Evolutionary conservation across 2,888 invertebrate genomes (phyloP).

Genomic region (Mongoloraphidia duomilia): DNA sequence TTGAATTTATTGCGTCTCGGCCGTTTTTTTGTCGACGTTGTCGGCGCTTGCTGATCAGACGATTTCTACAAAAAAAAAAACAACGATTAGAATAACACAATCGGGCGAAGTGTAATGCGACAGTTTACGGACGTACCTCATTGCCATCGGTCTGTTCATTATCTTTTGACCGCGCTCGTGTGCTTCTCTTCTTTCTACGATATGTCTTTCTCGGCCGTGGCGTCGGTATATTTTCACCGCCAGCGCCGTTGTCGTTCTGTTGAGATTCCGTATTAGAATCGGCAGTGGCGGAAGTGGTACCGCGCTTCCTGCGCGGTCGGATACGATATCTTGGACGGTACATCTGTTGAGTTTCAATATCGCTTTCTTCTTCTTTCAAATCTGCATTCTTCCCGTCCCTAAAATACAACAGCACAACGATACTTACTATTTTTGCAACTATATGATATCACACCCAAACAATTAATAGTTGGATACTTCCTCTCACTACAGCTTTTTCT

Average conservation of each 20-base stretch:
- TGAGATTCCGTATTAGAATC: conserved; percentile 1
- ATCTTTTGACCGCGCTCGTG: neutral
- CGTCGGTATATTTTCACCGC: neutral
- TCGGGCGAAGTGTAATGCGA: too few species aligned
- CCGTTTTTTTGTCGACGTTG: conserved; percentile 20
- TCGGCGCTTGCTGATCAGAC: too few species aligned
- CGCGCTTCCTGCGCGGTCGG: conserved; percentile 5
- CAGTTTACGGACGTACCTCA: too few species aligned
- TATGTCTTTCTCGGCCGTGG: conserved; percentile 1
- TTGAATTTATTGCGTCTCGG: conserved; percentile 1
- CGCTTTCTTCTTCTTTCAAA: conserved; percentile 55
- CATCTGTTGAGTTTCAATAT: conserved; percentile 40
- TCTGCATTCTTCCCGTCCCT: conserved; percentile 45
- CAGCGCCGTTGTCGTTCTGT: conserved; percentile 6
- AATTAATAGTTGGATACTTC: too few species aligned
- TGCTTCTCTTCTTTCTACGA: conserved; percentile 3
- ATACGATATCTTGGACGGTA: conserved; percentile 27
- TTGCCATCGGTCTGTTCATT: too few species aligned
- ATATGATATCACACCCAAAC: too few species aligned
- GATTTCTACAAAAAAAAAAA: too few species aligned
- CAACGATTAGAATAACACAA: too few species aligned
- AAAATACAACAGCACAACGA: conserved; percentile 3
- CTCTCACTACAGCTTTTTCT: too few species aligned
- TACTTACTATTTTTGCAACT: too few species aligned
- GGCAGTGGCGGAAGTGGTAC: conserved; percentile 3